Evolutionary conservation across 2,888 invertebrate species (phyloP).

Genomic region (Drosophila barbarae): DNA sequence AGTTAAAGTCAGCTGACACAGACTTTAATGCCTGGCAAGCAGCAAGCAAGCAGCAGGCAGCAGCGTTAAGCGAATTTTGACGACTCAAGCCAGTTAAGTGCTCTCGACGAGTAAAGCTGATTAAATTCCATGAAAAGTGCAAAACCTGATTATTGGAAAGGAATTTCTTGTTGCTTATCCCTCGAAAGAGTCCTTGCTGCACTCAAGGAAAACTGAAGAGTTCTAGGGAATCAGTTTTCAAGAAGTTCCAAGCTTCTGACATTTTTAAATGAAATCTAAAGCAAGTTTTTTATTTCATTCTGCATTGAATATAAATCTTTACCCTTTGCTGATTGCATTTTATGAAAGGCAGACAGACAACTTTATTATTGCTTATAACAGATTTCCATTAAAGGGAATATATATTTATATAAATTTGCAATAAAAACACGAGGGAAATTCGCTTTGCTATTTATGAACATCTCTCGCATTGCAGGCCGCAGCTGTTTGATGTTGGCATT

Average conservation of each 20-base stretch:
- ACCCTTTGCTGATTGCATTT: slow-evolving; percentile 1
- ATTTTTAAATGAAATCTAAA: background rate
- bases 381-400: background rate
- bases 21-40: slow-evolving; percentile 11
- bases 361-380: background rate
- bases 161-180: background rate
- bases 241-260: background rate
- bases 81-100: slow-evolving; percentile 10
- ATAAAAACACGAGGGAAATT: slow-evolving; percentile 6
- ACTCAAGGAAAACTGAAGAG: background rate
- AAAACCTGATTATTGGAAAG: slow-evolving; percentile 4
- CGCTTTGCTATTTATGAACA: slow-evolving; percentile 5
- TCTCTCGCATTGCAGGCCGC: background rate
- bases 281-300: background rate
- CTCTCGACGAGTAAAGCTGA: slow-evolving; percentile 17
- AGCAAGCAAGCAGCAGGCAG: background rate
- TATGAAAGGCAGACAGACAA: background rate
- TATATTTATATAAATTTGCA: background rate
- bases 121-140: slow-evolving; percentile 10
- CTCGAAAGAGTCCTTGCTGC: slow-evolving; percentile 4
- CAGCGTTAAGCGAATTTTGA: slow-evolving; percentile 17
- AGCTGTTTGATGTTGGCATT: slow-evolving; percentile 25
- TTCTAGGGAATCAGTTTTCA: background rate
- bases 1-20: slow-evolving; percentile 18
- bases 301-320: background rate